Evolutionary conservation across 2,113 vertebrate genomes (phyloP).

Genomic region (Chloebia gouldiae): DNA sequence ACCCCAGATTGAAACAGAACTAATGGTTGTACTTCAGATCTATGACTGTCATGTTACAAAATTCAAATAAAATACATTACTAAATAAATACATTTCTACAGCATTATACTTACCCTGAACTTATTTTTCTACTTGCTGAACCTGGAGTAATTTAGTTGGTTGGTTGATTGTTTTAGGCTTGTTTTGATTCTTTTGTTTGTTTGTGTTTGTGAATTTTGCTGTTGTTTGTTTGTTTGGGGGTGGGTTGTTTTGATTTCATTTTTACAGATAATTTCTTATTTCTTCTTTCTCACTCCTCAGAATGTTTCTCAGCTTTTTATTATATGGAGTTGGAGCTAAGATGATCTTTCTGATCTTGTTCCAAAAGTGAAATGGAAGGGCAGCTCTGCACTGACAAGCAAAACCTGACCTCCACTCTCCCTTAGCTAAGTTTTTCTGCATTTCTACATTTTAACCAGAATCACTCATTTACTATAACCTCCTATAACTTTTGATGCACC

Average conservation of each 20-base stretch:
- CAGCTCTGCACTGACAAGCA: not conserved
- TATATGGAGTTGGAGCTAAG: not conserved
- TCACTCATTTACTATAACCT: not conserved
- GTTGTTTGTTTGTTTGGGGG: not conserved
- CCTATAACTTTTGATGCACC: not conserved
- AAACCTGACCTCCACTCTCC: not conserved
- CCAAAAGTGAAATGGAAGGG: not conserved
- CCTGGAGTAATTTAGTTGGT: not conserved
- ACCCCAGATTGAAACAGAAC: not conserved
- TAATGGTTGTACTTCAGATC: not conserved
- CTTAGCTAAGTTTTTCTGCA: not conserved
- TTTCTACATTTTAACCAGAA: not conserved
- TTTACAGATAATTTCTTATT: not conserved
- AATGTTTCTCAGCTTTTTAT: not conserved
- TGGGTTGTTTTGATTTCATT: not conserved
- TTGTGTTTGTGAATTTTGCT: not conserved
- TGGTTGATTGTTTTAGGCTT: not conserved
- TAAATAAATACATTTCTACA: not conserved
- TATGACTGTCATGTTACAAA: not conserved
- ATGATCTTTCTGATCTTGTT: not conserved
- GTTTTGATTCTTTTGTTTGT: not conserved
- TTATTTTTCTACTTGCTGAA: not conserved
- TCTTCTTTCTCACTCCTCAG: not conserved
- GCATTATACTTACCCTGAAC: not conserved
- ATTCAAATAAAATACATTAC: not conserved